phyloP scores from a whole-genome alignment of 2,888 invertebrate genomes.

The Nipponacmea schrenckii region DNA sequence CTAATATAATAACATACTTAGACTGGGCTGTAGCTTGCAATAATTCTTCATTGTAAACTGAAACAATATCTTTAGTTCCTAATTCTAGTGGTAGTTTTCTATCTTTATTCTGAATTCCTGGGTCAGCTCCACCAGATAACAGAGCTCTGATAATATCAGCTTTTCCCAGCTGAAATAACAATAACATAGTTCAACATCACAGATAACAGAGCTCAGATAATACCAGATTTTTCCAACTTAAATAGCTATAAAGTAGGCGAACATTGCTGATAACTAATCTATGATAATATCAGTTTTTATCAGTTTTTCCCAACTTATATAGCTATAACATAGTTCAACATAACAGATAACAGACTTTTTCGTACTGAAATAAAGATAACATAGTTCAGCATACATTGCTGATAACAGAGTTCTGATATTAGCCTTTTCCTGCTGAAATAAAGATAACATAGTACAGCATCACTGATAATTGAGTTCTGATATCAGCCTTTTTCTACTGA shows the following conservation, averaged over 20 bases:
- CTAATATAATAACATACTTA: conserved; percentile 69
- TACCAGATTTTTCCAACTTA: conserved; percentile 72
- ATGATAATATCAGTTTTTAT: conserved; percentile 74
- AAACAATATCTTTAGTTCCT: conserved; percentile 70
- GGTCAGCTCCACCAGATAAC: conserved; percentile 74
- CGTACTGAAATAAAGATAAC: conserved; percentile 73
- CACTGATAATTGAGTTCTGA: too few species aligned
- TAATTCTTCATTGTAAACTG: conserved; percentile 74
- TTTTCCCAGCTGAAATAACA: conserved; percentile 69
- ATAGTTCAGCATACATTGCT: conserved; percentile 54
- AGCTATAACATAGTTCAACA: neutral
- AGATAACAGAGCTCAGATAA: conserved; percentile 73
- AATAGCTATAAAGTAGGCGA: conserved; percentile 16
- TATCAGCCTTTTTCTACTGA: too few species aligned
- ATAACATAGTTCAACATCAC: conserved; percentile 30
- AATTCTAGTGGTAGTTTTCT: conserved; percentile 73
- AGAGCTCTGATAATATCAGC: conserved; percentile 73
- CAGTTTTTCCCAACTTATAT: conserved; percentile 70
- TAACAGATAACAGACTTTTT: conserved; percentile 71
- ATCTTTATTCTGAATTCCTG: conserved; percentile 72
- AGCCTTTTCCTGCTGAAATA: too few species aligned
- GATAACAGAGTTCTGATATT: too few species aligned
- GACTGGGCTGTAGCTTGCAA: conserved; percentile 74
- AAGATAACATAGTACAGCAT: too few species aligned
- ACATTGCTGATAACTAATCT: conserved; percentile 70